Base-by-base conservation (phyloP, 53 echinoderm and acorn worm species). In the Echinarachnius parma region DNA sequence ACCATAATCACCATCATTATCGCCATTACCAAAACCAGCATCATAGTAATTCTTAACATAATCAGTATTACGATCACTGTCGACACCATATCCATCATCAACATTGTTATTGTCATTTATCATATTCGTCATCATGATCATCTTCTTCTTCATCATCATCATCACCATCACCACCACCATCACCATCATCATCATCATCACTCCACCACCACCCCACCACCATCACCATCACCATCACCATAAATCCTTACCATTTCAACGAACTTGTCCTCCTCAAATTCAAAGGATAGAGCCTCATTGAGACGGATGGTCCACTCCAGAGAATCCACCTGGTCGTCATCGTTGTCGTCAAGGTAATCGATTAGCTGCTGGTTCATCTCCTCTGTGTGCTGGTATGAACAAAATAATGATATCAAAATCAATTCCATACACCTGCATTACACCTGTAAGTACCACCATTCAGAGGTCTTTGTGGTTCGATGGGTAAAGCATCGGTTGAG, bases 331-430 rank as follows among this genome's bases (percentile, higher is more conserved):
- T 79, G 78, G 23, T 78, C 88, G 44, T 96, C 91, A 35, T 77
- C 79, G 71, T 96, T 91, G 54, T 85, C 81, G 66, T 96, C 98
- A 26, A 96, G 70, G 32, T 91, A 96, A 25, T 79, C 75, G 21
- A 96, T 96, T 48, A 96, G 74, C 88, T 96, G 91, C 42, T 82
- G 67, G 60, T 96, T 96, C 98, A 96, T 96, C 48, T 91, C 89
- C 33, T 96, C 98, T 16, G 98, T 85, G 62, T 96, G 91, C 98
- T 96, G 70, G 42, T 16, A 13, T 35, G 30, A 77, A 48, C 13
- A 28, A 29, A 77, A 33, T 55, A 0, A n/a, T n/a, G n/a, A n/a
- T n/a, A n/a, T n/a, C n/a, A n/a, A n/a, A n/a, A n/a, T n/a, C n/a
- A n/a, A n/a, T n/a, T n/a, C n/a, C n/a, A n/a, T n/a, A n/a, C n/a